Conservation (phyloP, 2,113 vertebrate species). For the Lanius collurio region DNA sequence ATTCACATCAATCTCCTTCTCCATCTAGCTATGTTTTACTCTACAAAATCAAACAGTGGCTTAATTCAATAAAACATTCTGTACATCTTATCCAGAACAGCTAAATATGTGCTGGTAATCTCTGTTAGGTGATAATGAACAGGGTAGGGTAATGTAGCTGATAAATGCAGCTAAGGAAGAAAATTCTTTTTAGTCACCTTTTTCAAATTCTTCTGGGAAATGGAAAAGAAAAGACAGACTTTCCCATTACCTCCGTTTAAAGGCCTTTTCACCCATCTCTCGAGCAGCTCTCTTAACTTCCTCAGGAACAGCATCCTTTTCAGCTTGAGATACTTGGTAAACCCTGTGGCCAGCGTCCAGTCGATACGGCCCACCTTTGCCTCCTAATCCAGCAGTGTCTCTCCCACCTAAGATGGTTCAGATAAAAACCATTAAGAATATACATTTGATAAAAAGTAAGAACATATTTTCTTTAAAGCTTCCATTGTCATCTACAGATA, state of each 20-base stretch:
- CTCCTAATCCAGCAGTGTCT: slow-evolving; percentile 94
- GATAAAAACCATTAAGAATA: background rate
- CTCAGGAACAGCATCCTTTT: slow-evolving; percentile 93
- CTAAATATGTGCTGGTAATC: background rate
- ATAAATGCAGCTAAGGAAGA: background rate
- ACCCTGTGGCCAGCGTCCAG: slow-evolving; percentile 91
- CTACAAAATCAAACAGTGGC: background rate
- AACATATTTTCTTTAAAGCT: background rate
- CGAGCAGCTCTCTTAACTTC: slow-evolving; percentile 88
- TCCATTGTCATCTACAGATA: background rate
- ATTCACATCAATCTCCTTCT: background rate
- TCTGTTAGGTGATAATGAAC: background rate
- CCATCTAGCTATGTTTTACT: background rate
- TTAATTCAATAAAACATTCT: background rate
- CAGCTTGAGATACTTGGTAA: slow-evolving; percentile 88
- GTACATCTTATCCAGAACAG: background rate
- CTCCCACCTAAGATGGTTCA: slow-evolving; percentile 82
- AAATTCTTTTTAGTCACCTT: background rate
- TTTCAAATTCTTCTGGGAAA: background rate
- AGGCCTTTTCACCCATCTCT: slow-evolving; percentile 91
- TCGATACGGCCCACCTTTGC: slow-evolving; percentile 92
- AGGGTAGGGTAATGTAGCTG: background rate
- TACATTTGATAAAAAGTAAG: background rate
- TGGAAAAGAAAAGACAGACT: background rate
- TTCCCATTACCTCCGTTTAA: slow-evolving; percentile 81